Evolutionary conservation across 1,140 invertebrate species (phyloP).

Genomic region (Lepeophtheirus salmonis): DNA sequence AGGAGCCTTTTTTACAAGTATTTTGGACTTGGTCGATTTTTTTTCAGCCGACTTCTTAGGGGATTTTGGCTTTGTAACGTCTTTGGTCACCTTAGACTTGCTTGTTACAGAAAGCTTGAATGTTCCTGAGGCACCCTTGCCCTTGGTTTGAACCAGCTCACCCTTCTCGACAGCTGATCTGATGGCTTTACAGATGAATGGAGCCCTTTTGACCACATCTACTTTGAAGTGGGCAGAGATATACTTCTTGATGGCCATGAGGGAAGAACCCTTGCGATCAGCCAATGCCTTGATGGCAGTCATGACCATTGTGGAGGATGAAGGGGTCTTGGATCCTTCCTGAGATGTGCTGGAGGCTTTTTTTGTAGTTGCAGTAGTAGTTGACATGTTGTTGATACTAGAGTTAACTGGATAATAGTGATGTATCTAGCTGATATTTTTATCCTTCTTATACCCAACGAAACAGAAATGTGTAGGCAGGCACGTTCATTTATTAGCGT

Average conservation of each 20-base stretch:
- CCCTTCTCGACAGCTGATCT: constrained; percentile 30
- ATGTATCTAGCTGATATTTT: no score
- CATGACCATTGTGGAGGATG: constrained; percentile 29
- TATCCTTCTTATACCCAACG: no score
- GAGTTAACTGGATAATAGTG: no score
- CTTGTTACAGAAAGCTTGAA: constrained; percentile 32
- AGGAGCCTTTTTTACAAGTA: constrained; percentile 6
- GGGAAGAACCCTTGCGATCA: constrained; percentile 37
- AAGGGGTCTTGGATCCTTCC: constrained; percentile 25
- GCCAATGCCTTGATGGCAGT: constrained; percentile 38
- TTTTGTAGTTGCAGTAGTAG: constrained; percentile 4
- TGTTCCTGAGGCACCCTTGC: constrained; percentile 39
- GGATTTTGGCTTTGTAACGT: constrained; percentile 24
- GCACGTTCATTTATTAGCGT: no score
- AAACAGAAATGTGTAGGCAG: no score
- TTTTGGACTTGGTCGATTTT: constrained; percentile 19
- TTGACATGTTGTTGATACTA: neutral
- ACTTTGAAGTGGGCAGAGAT: constrained; percentile 36
- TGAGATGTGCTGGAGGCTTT: constrained; percentile 20
- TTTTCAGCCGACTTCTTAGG: constrained; percentile 20
- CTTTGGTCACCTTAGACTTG: constrained; percentile 20
- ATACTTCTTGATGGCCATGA: constrained; percentile 43
- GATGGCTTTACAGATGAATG: constrained; percentile 35
- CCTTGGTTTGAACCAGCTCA: constrained; percentile 37
- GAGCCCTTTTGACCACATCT: constrained; percentile 36